Conservation (phyloP, 2,113 vertebrate species). For the Grammomys dolichurus region DNA sequence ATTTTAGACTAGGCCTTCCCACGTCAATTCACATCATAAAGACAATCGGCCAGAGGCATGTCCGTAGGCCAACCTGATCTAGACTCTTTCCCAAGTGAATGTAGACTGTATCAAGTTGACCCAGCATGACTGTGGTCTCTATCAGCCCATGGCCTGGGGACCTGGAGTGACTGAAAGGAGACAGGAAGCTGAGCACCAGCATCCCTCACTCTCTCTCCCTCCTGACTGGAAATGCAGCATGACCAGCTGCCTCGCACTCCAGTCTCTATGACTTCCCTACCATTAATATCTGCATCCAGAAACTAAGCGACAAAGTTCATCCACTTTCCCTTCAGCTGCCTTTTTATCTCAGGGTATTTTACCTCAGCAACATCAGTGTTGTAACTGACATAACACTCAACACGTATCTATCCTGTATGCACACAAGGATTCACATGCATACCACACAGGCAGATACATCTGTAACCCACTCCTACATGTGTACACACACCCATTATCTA, state of each 20-base stretch:
- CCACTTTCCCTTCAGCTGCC: neutral
- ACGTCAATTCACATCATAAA: neutral
- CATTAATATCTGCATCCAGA: neutral
- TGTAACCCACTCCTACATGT: no score
- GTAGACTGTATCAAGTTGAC: neutral
- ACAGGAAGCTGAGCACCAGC: neutral
- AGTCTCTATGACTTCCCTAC: neutral
- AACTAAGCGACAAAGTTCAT: neutral
- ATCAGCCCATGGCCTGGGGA: neutral
- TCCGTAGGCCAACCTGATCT: neutral
- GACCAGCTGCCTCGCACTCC: neutral
- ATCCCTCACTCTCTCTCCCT: neutral
- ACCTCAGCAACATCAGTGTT: no score
- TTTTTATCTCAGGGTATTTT: neutral
- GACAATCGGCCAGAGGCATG: neutral
- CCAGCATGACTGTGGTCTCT: neutral
- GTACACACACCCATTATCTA: rapidly evolving
- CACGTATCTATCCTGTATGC: no score
- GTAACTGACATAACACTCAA: neutral
- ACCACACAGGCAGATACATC: no score
- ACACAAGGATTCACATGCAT: neutral
- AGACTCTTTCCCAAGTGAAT: neutral
- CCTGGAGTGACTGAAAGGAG: neutral
- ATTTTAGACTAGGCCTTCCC: neutral
- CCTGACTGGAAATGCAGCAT: neutral